These are phyloP conservation scores for Eupeodes corollae DNA, from an alignment of 1,140 invertebrate species.

Conservation along the genomic window DNA sequence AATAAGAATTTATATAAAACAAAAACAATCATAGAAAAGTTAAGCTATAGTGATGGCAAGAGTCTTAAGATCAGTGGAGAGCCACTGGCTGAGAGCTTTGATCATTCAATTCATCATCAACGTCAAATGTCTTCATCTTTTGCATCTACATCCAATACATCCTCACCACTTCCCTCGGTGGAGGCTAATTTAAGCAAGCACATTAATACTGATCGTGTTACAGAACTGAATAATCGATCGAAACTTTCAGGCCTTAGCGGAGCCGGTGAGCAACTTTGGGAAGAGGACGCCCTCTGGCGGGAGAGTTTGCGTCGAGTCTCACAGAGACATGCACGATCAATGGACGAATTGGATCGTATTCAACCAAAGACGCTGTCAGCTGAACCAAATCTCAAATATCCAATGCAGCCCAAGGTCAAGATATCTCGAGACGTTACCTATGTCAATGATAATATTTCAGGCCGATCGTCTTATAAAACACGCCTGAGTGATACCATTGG, in stretches of 20 bases:
- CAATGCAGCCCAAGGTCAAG: slow-evolving; percentile 26
- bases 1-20: slow-evolving; percentile 67
- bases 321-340: slow-evolving; percentile 63
- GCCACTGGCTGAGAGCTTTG: no score
- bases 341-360: slow-evolving; percentile 62
- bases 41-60: slow-evolving; percentile 27
- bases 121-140: neutral
- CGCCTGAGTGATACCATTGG: slow-evolving; percentile 1
- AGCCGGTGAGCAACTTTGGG: slow-evolving; percentile 61
- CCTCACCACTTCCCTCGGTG: neutral
- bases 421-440: slow-evolving; percentile 58
- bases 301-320: slow-evolving; percentile 66
- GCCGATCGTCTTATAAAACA: slow-evolving; percentile 13
- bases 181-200: slow-evolving; percentile 5
- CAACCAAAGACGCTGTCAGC: slow-evolving; percentile 8
- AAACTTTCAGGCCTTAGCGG: slow-evolving; percentile 29
- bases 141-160: neutral
- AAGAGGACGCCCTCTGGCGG: slow-evolving; percentile 68
- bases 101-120: no score
- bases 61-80: slow-evolving; percentile 15
- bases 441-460: slow-evolving; percentile 45
- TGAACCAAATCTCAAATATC: neutral
- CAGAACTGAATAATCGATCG: slow-evolving; percentile 8
- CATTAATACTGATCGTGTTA: slow-evolving; percentile 5
- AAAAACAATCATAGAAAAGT: slow-evolving; percentile 37